Evolutionary conservation across 2,888 invertebrate species (phyloP).

Genomic region (Nycteola revayana): DNA sequence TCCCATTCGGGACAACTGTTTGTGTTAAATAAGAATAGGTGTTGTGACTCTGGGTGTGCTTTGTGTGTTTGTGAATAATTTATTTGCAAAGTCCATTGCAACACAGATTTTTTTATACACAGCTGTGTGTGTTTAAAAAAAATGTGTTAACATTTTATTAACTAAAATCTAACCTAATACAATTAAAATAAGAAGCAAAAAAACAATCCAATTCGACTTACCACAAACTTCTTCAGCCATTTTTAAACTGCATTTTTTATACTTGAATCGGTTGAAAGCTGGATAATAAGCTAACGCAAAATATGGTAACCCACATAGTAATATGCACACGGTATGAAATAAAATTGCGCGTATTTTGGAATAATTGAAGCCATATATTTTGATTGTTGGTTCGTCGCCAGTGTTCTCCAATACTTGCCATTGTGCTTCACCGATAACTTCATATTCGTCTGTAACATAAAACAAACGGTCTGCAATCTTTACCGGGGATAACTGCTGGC

Average conservation of each 20-base stretch:
- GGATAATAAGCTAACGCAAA: slow-evolving; percentile 81
- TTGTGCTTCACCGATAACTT: slow-evolving; percentile 79
- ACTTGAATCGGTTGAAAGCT: slow-evolving; percentile 76
- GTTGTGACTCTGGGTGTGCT: too few species aligned
- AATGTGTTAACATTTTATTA: too few species aligned
- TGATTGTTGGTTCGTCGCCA: slow-evolving; percentile 70
- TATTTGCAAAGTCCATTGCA: too few species aligned
- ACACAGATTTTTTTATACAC: too few species aligned
- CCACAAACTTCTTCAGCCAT: slow-evolving; percentile 80
- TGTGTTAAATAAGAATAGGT: too few species aligned
- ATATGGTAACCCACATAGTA: slow-evolving; percentile 81
- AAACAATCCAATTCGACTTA: too few species aligned
- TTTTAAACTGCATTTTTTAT: slow-evolving; percentile 79
- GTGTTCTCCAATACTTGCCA: slow-evolving; percentile 78
- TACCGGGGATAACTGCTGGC: slow-evolving; percentile 44
- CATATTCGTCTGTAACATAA: slow-evolving; percentile 75
- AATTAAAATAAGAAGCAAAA: too few species aligned
- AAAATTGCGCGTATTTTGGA: slow-evolving; percentile 63
- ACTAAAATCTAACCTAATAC: too few species aligned
- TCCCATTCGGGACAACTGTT: too few species aligned
- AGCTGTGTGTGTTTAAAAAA: too few species aligned
- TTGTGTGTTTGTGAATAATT: too few species aligned
- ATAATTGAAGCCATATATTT: slow-evolving; percentile 77
- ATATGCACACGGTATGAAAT: slow-evolving; percentile 74
- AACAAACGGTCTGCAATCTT: slow-evolving; percentile 34